phyloP scores from a whole-genome alignment of 1,140 invertebrate species.

The Aphelenchoides fujianensis region DNA sequence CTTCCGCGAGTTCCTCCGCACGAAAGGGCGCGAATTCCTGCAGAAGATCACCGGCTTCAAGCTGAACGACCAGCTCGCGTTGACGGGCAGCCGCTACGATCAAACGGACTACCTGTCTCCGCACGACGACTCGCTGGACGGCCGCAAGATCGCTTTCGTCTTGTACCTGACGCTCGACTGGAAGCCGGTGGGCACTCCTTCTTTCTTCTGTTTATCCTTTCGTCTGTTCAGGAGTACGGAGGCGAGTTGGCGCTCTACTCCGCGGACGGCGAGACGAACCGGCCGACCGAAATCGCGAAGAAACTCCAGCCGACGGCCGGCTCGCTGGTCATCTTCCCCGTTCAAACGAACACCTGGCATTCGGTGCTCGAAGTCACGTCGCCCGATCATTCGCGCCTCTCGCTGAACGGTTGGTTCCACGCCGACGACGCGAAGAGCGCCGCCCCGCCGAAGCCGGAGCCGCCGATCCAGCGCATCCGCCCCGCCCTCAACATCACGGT shows the following conservation, averaged over 20 bases:
- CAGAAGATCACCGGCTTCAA: slow-evolving; percentile 30
- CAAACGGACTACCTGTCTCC: slow-evolving; percentile 24
- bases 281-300: slow-evolving; percentile 32
- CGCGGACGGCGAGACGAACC: slow-evolving; percentile 25
- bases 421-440: slow-evolving; percentile 25
- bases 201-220: not conserved
- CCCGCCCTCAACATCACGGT: slow-evolving; percentile 32
- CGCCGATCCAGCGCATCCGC: slow-evolving; percentile 8
- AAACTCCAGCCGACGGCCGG: slow-evolving; percentile 37
- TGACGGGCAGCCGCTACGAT: slow-evolving; percentile 42
- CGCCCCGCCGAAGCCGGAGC: slow-evolving; percentile 31
- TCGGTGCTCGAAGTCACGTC: slow-evolving; percentile 42
- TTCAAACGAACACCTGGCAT: slow-evolving; percentile 49
- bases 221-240: slow-evolving; percentile 25
- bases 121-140: slow-evolving; percentile 25
- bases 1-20: slow-evolving; percentile 34
- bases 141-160: slow-evolving; percentile 46
- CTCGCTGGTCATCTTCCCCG: slow-evolving; percentile 44
- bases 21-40: slow-evolving; percentile 35
- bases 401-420: slow-evolving; percentile 56
- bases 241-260: slow-evolving; percentile 42
- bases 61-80: slow-evolving; percentile 34
- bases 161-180: slow-evolving; percentile 38
- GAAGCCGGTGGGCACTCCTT: slow-evolving; percentile 3
- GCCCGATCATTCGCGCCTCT: slow-evolving; percentile 37